A percentile compares a stretch with the other conserved stretches of the same genome.
Evolutionary conservation across 2,797 vertebrate species (phyloP).

Genomic region (Leptodactylus fallax): DNA sequence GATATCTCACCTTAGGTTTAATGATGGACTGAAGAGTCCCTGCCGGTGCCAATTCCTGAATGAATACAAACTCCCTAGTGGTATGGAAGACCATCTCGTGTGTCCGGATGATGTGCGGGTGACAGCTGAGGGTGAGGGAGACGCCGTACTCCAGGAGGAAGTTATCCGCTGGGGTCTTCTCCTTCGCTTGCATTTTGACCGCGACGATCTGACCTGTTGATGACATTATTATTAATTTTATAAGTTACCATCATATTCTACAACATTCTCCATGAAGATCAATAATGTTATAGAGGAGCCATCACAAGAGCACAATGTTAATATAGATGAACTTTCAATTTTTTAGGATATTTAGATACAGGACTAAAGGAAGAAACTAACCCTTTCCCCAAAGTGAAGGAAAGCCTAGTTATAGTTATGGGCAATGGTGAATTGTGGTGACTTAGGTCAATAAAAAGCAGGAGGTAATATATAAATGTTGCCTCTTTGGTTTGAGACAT

Average conservation of each 20-base stretch:
- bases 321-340: background rate
- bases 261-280: background rate
- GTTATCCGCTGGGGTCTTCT: constrained; percentile 3
- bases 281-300: background rate
- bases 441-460: no score
- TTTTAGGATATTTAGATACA: background rate
- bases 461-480: no score
- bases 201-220: constrained; percentile 13
- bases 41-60: constrained; percentile 3
- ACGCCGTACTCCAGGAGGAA: constrained; percentile 24
- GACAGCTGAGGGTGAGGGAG: background rate
- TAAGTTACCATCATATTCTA: background rate
- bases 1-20: constrained; percentile 4
- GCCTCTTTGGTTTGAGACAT: no score
- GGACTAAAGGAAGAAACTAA: no score
- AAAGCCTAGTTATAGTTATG: background rate
- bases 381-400: no score
- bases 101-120: constrained; percentile 13
- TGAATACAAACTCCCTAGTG: background rate
- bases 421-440: no score
- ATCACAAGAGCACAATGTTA: background rate
- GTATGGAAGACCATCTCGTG: background rate
- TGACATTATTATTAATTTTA: background rate
- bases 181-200: constrained; percentile 10
- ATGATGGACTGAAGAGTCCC: background rate